A percentile compares a stretch with the other conserved stretches of the same genome.
These are phyloP conservation scores for Urocynchramus pylzowi DNA, from an alignment of 2,113 vertebrate species.

Conservation along the genomic window DNA sequence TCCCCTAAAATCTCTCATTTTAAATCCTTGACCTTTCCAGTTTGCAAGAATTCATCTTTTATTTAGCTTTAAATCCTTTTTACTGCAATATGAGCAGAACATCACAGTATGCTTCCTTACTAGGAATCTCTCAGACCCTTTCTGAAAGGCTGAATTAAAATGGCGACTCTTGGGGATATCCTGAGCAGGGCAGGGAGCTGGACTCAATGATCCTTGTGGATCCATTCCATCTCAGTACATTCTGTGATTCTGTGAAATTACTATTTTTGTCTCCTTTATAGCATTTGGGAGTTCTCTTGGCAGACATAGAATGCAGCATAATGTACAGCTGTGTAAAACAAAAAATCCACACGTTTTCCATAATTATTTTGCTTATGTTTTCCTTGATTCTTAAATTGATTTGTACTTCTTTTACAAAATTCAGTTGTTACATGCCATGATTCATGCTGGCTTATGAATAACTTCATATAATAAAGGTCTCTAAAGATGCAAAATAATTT, in stretches of 20 bases:
- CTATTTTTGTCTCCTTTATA: background rate
- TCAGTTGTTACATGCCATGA: background rate
- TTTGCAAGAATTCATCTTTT: background rate
- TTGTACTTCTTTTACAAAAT: background rate
- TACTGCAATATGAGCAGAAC: background rate
- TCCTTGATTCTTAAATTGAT: background rate
- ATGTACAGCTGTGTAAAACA: background rate
- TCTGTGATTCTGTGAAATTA: background rate
- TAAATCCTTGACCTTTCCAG: background rate
- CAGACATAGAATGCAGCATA: background rate
- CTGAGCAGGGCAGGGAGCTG: background rate
- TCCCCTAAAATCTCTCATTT: background rate
- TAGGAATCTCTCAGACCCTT: background rate
- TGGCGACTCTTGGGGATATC: background rate
- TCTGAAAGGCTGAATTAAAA: background rate
- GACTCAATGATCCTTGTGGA: background rate
- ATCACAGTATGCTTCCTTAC: background rate
- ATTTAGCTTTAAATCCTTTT: background rate
- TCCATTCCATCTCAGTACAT: background rate
- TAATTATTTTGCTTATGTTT: background rate
- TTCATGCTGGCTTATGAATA: background rate
- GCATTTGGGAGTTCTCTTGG: background rate
- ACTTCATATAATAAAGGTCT: background rate
- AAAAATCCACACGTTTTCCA: background rate
- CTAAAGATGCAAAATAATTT: background rate